phyloP scores from a whole-genome alignment of 2,797 vertebrate species.

The Tenualosa ilisha region DNA sequence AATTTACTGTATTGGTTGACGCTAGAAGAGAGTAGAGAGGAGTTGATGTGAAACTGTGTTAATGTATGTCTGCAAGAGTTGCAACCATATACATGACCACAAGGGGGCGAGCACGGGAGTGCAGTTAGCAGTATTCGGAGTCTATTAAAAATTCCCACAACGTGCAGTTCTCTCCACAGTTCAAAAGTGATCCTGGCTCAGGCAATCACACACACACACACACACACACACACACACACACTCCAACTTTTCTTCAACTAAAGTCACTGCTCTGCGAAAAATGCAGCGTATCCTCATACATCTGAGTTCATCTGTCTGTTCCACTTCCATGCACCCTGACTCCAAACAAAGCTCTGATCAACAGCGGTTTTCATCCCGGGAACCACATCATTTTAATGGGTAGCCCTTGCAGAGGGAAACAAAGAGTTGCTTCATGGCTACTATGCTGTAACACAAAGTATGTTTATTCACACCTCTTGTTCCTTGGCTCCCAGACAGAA shows the following conservation, averaged over 20 bases:
- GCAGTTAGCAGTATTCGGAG: background rate
- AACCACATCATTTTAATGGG: background rate
- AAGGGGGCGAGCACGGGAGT: slow-evolving; percentile 59
- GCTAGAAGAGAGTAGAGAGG: background rate
- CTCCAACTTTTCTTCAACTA: background rate
- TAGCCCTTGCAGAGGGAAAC: background rate
- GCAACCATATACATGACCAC: slow-evolving; percentile 56
- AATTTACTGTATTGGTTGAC: background rate
- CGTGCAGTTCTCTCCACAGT: slow-evolving; percentile 36
- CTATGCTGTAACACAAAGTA: background rate
- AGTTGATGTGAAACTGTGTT: background rate
- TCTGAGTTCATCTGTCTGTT: background rate
- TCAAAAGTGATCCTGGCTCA: slow-evolving; percentile 8
- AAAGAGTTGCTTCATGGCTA: background rate
- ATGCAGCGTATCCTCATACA: background rate
- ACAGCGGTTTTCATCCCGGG: background rate
- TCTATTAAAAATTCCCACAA: slow-evolving; percentile 43
- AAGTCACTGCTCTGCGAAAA: background rate
- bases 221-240: background rate
- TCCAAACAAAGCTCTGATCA: background rate
- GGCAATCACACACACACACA: background rate
- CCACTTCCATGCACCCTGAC: background rate
- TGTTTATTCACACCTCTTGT: background rate
- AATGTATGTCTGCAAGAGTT: background rate
- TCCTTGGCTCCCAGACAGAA: slow-evolving; percentile 3